Conservation (phyloP, 2,797 vertebrate species). For the Macropodus opercularis region DNA sequence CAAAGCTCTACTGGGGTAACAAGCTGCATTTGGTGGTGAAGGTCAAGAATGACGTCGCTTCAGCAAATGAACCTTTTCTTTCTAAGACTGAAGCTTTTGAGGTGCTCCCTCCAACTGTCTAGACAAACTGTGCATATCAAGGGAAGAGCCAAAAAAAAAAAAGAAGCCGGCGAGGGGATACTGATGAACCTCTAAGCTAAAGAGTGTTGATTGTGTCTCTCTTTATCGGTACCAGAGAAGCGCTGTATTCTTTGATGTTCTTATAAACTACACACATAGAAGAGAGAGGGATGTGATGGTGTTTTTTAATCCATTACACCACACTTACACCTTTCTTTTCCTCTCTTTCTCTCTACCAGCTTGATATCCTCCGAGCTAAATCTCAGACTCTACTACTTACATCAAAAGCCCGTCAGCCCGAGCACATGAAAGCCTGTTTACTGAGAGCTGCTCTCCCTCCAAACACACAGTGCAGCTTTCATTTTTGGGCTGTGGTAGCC, state of each 20-base stretch:
- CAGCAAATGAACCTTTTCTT: background rate
- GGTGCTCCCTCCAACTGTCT: background rate
- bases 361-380: slow-evolving; percentile 58
- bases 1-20: background rate
- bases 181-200: slow-evolving; percentile 14
- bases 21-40: background rate
- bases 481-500: slow-evolving; percentile 46
- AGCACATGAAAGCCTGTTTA: slow-evolving; percentile 75
- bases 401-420: slow-evolving; percentile 78
- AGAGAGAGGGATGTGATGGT: slow-evolving; percentile 3
- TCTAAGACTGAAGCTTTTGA: background rate
- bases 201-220: slow-evolving; percentile 17
- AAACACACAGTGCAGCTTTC: slow-evolving; percentile 54
- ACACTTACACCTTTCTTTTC: slow-evolving; percentile 26
- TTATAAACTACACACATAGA: background rate
- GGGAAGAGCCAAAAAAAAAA: background rate
- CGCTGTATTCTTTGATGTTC: background rate
- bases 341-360: slow-evolving; percentile 24
- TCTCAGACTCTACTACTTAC: slow-evolving; percentile 66
- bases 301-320: slow-evolving; percentile 22
- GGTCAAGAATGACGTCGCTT: background rate
- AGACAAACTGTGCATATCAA: background rate
- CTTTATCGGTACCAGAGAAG: background rate
- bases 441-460: slow-evolving; percentile 52
- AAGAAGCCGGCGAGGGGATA: slow-evolving; percentile 14